Percentiles rank a stretch among this genome's conserved stretches.
Evolutionary conservation across 2,797 vertebrate species (phyloP).

Genomic region (Anomalospiza imberbis): DNA sequence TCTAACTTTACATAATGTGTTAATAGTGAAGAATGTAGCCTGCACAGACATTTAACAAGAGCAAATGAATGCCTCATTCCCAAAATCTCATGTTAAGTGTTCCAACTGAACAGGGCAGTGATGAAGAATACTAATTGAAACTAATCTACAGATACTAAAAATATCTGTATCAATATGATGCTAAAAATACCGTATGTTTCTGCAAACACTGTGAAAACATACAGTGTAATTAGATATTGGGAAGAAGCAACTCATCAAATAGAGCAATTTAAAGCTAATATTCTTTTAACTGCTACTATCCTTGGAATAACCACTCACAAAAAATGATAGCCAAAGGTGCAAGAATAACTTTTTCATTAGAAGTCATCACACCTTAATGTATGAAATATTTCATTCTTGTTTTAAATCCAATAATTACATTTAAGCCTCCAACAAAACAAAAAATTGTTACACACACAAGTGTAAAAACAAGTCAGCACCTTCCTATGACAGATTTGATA

Average conservation of each 20-base stretch:
- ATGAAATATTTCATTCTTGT: neutral
- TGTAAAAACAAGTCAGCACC: neutral
- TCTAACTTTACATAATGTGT: neutral
- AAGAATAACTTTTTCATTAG: neutral
- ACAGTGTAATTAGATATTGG: neutral
- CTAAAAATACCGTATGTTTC: neutral
- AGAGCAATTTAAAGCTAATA: neutral
- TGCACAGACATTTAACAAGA: neutral
- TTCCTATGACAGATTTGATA: neutral
- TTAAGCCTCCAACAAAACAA: neutral
- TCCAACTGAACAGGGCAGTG: neutral
- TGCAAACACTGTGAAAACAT: neutral
- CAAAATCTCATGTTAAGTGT: conserved; percentile 4
- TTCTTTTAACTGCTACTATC: neutral
- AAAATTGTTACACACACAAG: neutral
- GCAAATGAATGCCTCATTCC: neutral
- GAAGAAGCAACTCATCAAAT: neutral
- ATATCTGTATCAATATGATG: neutral
- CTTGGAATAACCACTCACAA: neutral
- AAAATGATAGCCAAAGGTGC: neutral
- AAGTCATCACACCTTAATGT: neutral
- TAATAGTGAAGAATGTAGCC: neutral
- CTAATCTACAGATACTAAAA: conserved; percentile 25
- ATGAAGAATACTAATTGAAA: conserved; percentile 12
- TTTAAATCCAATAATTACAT: neutral